Evolutionary conservation across 2,797 vertebrate genomes (phyloP).

Genomic region (Sarcophilus harrisii): DNA sequence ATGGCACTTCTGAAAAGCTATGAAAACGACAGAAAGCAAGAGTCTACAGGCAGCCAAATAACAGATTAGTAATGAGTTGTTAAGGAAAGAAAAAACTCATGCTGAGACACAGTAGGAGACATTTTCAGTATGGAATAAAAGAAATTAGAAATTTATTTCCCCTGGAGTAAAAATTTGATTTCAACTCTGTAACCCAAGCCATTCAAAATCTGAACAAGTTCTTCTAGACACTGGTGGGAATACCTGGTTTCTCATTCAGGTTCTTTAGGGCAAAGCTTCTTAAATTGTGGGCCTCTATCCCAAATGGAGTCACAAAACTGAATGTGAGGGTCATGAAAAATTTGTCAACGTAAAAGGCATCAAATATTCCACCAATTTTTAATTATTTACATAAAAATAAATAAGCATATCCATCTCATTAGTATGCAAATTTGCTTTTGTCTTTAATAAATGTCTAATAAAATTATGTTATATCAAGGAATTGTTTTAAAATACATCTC

Average conservation of each 20-base stretch:
- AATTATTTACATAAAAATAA: too few species aligned
- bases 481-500: too few species aligned
- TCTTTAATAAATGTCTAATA: too few species aligned
- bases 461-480: too few species aligned
- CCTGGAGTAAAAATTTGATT: constrained; percentile 15
- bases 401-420: too few species aligned
- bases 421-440: too few species aligned
- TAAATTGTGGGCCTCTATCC: too few species aligned
- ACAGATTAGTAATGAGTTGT: constrained; percentile 53
- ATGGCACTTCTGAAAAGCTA: constrained; percentile 47
- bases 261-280: constrained; percentile 15
- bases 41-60: constrained; percentile 43
- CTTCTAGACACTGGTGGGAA: background rate
- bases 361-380: too few species aligned
- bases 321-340: too few species aligned
- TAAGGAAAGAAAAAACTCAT: constrained; percentile 48
- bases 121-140: constrained; percentile 51
- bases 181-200: background rate
- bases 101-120: constrained; percentile 43
- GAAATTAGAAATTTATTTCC: constrained; percentile 60
- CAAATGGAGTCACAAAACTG: too few species aligned
- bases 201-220: constrained; percentile 56
- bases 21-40: constrained; percentile 33
- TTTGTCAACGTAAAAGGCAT: too few species aligned
- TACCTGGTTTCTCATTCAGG: background rate